Evolutionary conservation across 2,113 vertebrate genomes (phyloP).

Genomic region (Cyanistes caeruleus): DNA sequence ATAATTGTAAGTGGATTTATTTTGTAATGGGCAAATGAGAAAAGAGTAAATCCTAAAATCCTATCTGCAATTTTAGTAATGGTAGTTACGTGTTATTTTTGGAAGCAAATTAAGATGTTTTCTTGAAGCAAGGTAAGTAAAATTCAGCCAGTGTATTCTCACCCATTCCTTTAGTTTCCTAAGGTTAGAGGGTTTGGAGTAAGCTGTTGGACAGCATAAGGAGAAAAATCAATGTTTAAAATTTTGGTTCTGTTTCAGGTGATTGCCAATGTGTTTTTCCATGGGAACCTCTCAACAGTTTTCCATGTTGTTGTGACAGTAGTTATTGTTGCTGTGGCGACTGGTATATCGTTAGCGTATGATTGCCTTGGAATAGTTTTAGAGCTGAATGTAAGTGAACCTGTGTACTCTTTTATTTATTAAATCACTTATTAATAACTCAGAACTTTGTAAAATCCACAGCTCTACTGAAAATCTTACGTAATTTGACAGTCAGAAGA

Average conservation of each 20-base stretch:
- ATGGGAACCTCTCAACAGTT: conserved; percentile 77
- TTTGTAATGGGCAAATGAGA: not conserved
- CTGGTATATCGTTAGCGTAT: conserved; percentile 80
- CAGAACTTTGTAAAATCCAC: not conserved
- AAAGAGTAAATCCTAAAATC: not conserved
- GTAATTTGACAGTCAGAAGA: not conserved
- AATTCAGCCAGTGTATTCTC: not conserved
- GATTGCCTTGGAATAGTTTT: conserved; percentile 93
- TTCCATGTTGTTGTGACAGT: conserved; percentile 83
- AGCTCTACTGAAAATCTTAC: not conserved
- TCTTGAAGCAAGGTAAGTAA: not conserved
- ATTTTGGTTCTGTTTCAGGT: conserved; percentile 81
- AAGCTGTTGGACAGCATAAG: not conserved
- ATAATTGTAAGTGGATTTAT: not conserved
- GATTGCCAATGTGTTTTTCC: conserved; percentile 85
- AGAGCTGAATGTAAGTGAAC: conserved; percentile 90
- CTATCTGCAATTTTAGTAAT: not conserved
- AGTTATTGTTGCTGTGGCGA: conserved; percentile 79
- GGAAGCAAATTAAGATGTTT: not conserved
- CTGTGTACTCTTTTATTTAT: not conserved
- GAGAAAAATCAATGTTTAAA: not conserved
- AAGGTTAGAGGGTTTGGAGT: not conserved
- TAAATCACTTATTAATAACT: not conserved
- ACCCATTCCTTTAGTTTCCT: not conserved
- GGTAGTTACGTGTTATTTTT: not conserved